phyloP scores from a whole-genome alignment of 2,113 vertebrate species.

The Psilopsiagon aymara region DNA sequence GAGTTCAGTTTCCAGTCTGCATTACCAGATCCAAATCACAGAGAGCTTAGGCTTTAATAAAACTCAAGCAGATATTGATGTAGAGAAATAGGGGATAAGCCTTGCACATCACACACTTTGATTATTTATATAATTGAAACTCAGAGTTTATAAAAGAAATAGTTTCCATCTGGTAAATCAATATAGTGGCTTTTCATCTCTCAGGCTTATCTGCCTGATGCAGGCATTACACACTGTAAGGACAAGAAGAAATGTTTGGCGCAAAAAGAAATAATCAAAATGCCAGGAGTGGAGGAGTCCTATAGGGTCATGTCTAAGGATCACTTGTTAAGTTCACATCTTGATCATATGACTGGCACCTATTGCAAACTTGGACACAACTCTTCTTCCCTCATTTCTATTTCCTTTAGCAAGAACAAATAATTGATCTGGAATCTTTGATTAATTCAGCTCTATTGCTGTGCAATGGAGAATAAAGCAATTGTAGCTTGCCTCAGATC shows the following conservation, averaged over 20 bases:
- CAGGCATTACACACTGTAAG: not conserved
- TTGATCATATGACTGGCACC: not conserved
- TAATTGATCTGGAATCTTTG: not conserved
- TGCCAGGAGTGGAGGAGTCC: not conserved
- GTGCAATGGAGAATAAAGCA: not conserved
- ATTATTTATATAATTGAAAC: not conserved
- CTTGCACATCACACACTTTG: fast-evolving
- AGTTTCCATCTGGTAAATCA: not conserved
- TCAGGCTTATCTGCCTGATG: not conserved
- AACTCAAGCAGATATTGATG: not conserved
- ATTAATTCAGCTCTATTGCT: not conserved
- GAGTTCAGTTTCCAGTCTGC: not conserved
- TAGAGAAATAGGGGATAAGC: not conserved
- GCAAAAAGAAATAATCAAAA: not conserved
- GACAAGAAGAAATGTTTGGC: not conserved
- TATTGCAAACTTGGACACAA: not conserved
- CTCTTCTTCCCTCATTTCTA: not conserved
- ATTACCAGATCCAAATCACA: not conserved
- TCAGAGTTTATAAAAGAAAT: not conserved
- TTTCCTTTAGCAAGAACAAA: not conserved
- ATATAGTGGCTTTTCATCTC: not conserved
- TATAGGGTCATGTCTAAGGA: not conserved
- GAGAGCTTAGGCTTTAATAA: not conserved
- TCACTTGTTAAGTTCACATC: not conserved
- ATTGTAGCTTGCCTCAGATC: not conserved